These are phyloP conservation scores for Poecilia gillii DNA, from an alignment of 2,797 vertebrate genomes.

Conservation along the genomic window DNA sequence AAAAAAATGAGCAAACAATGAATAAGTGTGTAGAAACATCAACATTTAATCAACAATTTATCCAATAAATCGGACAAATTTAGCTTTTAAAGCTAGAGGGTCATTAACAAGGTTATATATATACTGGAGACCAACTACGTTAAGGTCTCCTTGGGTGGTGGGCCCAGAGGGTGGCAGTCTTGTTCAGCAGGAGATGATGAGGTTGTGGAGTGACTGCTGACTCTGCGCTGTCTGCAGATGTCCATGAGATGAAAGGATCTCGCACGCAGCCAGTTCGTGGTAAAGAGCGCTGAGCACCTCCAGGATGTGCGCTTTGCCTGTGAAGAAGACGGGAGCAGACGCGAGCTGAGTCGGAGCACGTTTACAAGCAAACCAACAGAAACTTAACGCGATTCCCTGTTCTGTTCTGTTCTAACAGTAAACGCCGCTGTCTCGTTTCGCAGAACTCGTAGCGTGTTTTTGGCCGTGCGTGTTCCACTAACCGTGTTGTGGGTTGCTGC, in stretches of 20 bases:
- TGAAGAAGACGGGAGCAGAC: slow-evolving; percentile 51
- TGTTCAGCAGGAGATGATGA: slow-evolving; percentile 87
- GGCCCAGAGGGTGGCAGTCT: slow-evolving; percentile 55
- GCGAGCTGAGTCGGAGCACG: slow-evolving; percentile 3
- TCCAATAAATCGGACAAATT: neutral
- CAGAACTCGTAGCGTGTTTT: slow-evolving; percentile 30
- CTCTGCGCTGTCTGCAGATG: slow-evolving; percentile 71
- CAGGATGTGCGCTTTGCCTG: slow-evolving; percentile 84
- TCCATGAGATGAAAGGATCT: slow-evolving; percentile 79
- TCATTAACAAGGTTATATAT: no score
- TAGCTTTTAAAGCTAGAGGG: no score
- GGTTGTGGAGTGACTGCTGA: slow-evolving; percentile 76
- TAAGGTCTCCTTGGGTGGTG: neutral
- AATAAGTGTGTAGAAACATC: neutral
- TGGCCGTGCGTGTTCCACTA: slow-evolving; percentile 48
- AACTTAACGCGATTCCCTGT: slow-evolving; percentile 19
- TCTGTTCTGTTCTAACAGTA: slow-evolving; percentile 16
- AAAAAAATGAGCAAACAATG: neutral
- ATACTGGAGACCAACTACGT: neutral
- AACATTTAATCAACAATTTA: neutral
- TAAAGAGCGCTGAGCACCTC: slow-evolving; percentile 88
- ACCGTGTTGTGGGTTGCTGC: slow-evolving; percentile 86
- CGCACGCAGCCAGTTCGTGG: slow-evolving; percentile 86
- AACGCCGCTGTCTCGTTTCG: slow-evolving; percentile 39
- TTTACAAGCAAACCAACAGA: slow-evolving; percentile 1